Base-by-base conservation (phyloP, 2,797 vertebrate species). In the Limnodromus scolopaceus region DNA sequence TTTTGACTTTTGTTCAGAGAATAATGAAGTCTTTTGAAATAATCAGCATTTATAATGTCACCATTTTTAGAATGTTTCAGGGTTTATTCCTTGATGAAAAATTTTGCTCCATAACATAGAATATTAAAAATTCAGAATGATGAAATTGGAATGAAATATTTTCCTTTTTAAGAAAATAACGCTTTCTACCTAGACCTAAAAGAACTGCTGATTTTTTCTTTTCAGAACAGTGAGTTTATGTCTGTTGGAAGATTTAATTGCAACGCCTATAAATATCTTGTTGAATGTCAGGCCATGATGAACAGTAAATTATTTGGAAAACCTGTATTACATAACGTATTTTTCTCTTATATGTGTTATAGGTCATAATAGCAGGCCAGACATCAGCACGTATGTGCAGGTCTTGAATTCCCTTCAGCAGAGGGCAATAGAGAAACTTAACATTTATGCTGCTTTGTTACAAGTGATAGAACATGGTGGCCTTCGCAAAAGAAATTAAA, bases 21-120 rank as follows among this genome's bases (percentile, higher is more conserved):
- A 38, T 8, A 65, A 60, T 15, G 2, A 54, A 43, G 4, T 55
- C 14, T 65, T 88, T 34, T 65, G 19, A 65, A 93, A 81, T 46
- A 0, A 70, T 55, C 41, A 57, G 3, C 1, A 0, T 66, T 79
- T 65, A 41, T 3, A 46, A 17, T 48, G 27, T 66, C 9, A 71
- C 13, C 3, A 8, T 43, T 76, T 66, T 71, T 61, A 38, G 30
- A 84, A 61, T 27, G 12, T 28, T 61, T 66, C 15, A 13, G 12
- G 7, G 11, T 39, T 71, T 78, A 61, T 55, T 61, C 19, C 16
- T 23, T 48, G 32, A 81, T 49, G 24, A 9, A 53, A 58, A 27
- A 7, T 58, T 17, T 54, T 64, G 2, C 3, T 65, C 32, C 15
- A 18, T 28, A 60, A 38, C 7, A 19, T 4, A 45, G 15, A 53